Evolutionary conservation across 1,140 invertebrate genomes (phyloP).

Genomic region (Leptinotarsa undecemlineata): DNA sequence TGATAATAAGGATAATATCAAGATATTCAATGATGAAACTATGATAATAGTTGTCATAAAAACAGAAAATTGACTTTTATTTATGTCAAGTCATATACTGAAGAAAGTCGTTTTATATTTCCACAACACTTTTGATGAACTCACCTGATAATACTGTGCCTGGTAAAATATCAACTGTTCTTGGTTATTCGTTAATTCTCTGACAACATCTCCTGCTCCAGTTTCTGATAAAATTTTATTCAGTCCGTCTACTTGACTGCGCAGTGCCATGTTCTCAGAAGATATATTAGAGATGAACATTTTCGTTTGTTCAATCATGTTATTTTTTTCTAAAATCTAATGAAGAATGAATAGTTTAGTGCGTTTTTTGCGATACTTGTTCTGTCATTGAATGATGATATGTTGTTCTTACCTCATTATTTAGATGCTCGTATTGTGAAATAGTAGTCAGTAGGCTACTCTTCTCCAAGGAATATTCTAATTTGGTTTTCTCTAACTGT

Average conservation of each 20-base stretch:
- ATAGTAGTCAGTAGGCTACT: slow-evolving; percentile 22
- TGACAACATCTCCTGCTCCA: slow-evolving; percentile 43
- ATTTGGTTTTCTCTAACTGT: slow-evolving; percentile 26
- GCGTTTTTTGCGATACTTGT: too few species aligned
- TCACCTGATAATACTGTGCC: slow-evolving; percentile 38
- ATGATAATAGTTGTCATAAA: too few species aligned
- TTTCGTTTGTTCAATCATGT: slow-evolving; percentile 33
- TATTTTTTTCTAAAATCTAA: slow-evolving; percentile 26
- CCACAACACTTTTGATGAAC: not conserved
- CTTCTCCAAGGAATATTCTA: slow-evolving; percentile 29
- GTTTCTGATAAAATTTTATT: slow-evolving; percentile 29
- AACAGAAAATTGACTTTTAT: too few species aligned
- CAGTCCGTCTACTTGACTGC: slow-evolving; percentile 29
- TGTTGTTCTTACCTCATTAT: not conserved
- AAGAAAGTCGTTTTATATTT: too few species aligned
- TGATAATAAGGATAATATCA: too few species aligned
- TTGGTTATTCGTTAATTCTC: slow-evolving; percentile 38
- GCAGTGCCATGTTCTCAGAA: slow-evolving; percentile 29
- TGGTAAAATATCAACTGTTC: slow-evolving; percentile 37
- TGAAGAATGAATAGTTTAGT: too few species aligned
- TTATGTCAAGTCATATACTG: too few species aligned
- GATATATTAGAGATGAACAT: slow-evolving; percentile 31
- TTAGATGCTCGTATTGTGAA: slow-evolving; percentile 26
- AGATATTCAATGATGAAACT: too few species aligned
- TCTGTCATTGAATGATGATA: not conserved